Evolutionary conservation across 1,140 invertebrate genomes (phyloP), one percentile per base, ranked within the genome.

Genomic region (Schmidtea mediterranea): DNA sequence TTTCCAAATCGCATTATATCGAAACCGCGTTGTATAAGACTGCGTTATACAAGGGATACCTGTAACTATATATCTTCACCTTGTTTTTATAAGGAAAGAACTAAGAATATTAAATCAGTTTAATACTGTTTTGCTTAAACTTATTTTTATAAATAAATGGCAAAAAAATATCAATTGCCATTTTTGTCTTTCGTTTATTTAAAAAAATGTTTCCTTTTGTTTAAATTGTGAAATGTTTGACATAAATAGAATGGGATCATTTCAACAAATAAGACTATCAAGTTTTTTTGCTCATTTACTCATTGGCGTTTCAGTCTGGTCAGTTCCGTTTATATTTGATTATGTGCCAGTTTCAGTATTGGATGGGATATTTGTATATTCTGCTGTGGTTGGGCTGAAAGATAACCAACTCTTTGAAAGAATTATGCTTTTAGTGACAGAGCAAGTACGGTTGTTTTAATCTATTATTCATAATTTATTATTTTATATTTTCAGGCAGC

Each of bases 401-500:
- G 73, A 73, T 24, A 76, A 74, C 58, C 74, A 76, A 58, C 71
- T 76, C 67, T 75, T 75, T 58, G 74, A 75, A 55, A 60, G 74
- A 50, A 69, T 75, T 12, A 65, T 71, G 21, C 63, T 75, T 8
- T 63, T 75, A 18, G 71, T 76, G 52, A 75, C 73, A 58, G 74
- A 75, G 63, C 74, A 75, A 67, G 73, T 74, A 57, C 12, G 36
- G n/a, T 15, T 51, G 12, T 37, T 45, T 39, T 12, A 23, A 2
- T 22, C 13, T 15, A 16, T 19, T 73, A 36, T 9, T 36, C n/a
- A 36, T 36, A 9, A 8, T 9, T 9, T 9, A 36, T 36, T 36
- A 9, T 36, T 9, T 10, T 45, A n/a, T 18, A 49, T 41, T 59
- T 59, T 39, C 60, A 75, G 71, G 65, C 71, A 49, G 73, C 74